Base-by-base conservation (phyloP, 2,888 invertebrate species). In the Conistra vaccinii region DNA sequence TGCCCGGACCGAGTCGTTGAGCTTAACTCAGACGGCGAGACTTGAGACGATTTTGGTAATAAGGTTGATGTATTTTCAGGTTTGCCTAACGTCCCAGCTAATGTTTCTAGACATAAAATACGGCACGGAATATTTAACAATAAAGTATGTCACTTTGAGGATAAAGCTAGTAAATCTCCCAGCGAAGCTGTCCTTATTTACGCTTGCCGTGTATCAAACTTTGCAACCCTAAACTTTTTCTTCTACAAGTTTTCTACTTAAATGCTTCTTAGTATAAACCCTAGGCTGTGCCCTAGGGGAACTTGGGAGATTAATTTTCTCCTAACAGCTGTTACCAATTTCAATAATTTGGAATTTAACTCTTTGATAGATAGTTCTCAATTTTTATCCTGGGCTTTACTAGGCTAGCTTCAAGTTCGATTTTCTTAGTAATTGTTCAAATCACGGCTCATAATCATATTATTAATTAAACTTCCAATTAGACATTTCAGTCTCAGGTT, bases 1-100 rank as follows among this genome's bases (percentile, higher is more conserved):
- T 89, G 88, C 83, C 84, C 88, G 87, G 72, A 80, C 70, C 61
- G 78, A 55, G 69, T 76, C 76, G 69, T 71, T 74, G 77, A 74
- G 72, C 70, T 83, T 73, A 68, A 61, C 67, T 42, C 73, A 85
- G 84, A 77, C 76, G 78, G 69, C 63, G 70, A 67, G 69, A 76
- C 80, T 76, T 51, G 42, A 77, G 77, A 80, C 53, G 58, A 53
- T 69, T 73, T 76, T 48, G 53, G 65, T 85, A 51, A 68, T 68
- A 71, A 71, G 58, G 61, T 68, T 76, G 57, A 65, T 69, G 51
- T 82, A 77, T 67, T 61, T 82, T 72, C 48, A 65, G 39, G 80
- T 68, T 35, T 84, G 58, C n/a, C 32, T 80, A 42, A 51, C n/a
- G 55, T 80, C 29, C n/a, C 45, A 53, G 57, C 26, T 84, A 45